Conservation (phyloP, 2,888 invertebrate species). For the Cataglyphis albicans region DNA sequence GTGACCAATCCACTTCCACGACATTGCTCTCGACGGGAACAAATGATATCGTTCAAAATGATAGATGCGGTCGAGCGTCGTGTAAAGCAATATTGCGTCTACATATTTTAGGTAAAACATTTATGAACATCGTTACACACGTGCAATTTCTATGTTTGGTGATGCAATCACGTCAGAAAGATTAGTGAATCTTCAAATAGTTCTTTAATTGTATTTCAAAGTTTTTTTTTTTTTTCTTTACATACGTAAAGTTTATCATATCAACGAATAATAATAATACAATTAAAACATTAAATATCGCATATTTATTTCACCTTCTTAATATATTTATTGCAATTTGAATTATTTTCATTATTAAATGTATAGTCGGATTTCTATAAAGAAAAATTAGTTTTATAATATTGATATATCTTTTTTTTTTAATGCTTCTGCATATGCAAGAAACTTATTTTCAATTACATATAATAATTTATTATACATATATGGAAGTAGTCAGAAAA, state of each 20-base stretch:
- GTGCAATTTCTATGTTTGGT: not conserved
- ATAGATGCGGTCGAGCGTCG: conserved; percentile 39
- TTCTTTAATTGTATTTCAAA: not conserved
- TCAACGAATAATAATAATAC: not conserved
- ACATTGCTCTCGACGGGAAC: conserved; percentile 47
- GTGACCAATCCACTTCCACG: conserved; percentile 50
- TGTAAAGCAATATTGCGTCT: conserved; percentile 37
- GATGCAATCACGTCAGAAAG: conserved; percentile 36
- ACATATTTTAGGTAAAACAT: conserved; percentile 50
- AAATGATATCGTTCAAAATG: conserved; percentile 53
- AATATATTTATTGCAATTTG: not conserved
- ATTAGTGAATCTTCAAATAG: not conserved
- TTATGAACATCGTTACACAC: conserved; percentile 35
- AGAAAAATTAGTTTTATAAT: not conserved
- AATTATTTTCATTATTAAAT: conserved; percentile 17
- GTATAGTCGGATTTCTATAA: not conserved
- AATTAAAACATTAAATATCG: not conserved
- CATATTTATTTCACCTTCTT: not conserved
- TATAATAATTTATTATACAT: not conserved
- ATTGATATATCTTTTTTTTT: not conserved
- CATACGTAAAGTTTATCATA: not conserved
- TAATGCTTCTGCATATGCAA: not conserved
- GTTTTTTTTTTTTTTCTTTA: not conserved
- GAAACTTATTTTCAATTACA: not conserved
- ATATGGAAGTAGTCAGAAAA: not conserved